Percentiles rank a stretch among this genome's conserved stretches.
Conservation (phyloP, 2,888 invertebrate species). For the Clitarchus hookeri region DNA sequence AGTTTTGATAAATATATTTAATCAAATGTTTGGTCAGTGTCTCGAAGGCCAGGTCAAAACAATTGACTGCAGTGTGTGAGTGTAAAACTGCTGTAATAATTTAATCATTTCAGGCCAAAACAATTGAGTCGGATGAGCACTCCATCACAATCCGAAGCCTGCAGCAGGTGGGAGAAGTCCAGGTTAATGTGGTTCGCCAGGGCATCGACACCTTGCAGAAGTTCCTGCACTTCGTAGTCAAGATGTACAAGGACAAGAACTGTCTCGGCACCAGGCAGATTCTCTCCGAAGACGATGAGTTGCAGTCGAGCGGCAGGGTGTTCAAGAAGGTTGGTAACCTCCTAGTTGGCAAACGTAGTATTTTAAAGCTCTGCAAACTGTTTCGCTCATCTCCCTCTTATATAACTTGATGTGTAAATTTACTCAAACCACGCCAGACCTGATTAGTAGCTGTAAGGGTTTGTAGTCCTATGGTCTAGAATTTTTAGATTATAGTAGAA, state of each 20-base stretch:
- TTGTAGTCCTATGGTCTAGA: too few relatives aligned
- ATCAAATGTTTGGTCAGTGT: too few relatives aligned
- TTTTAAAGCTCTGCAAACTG: too few relatives aligned
- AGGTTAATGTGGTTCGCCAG: conserved; percentile 73
- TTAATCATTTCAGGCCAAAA: conserved; percentile 65
- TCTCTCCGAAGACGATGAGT: conserved; percentile 90
- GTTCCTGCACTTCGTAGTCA: conserved; percentile 79
- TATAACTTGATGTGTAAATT: too few relatives aligned
- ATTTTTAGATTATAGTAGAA: too few relatives aligned
- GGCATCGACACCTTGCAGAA: conserved; percentile 82
- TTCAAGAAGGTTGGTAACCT: conserved; percentile 78
- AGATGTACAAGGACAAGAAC: conserved; percentile 70
- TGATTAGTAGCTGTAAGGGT: too few relatives aligned
- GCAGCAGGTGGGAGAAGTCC: conserved; percentile 70
- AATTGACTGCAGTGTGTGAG: too few relatives aligned
- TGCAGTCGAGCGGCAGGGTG: conserved; percentile 90
- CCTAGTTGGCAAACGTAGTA: too few relatives aligned
- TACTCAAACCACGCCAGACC: too few relatives aligned
- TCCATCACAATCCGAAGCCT: conserved; percentile 75
- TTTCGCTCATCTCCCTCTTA: too few relatives aligned
- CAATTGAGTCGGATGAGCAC: conserved; percentile 66
- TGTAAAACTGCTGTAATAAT: background rate
- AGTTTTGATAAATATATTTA: too few relatives aligned
- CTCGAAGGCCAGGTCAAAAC: too few relatives aligned
- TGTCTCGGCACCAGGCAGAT: conserved; percentile 91